These are phyloP conservation scores for Mylabris sibirica DNA, from an alignment of 2,888 invertebrate species.

Conservation along the genomic window DNA sequence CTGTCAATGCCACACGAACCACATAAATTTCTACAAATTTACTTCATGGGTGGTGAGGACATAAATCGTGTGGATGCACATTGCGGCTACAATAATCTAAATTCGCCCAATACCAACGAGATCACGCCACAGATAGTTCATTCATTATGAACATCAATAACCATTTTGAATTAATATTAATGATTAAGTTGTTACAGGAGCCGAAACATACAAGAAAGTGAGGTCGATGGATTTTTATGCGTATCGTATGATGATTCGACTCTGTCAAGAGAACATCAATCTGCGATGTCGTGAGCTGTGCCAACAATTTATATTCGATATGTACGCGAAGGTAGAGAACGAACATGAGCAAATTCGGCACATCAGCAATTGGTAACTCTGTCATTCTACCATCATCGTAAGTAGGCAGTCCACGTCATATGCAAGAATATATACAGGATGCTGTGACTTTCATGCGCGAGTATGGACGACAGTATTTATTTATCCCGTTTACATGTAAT, in stretches of 20 bases:
- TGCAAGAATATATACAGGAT: constrained; percentile 50
- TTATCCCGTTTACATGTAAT: constrained; percentile 40
- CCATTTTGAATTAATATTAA: no score
- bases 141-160: no score
- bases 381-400: constrained; percentile 46
- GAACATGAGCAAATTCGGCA: constrained; percentile 46
- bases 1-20: constrained; percentile 44
- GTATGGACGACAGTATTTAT: constrained; percentile 42
- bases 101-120: no score
- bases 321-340: constrained; percentile 56
- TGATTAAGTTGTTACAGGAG: no score
- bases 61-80: no score
- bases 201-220: constrained; percentile 25
- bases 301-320: constrained; percentile 55
- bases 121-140: no score
- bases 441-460: constrained; percentile 50
- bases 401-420: constrained; percentile 49
- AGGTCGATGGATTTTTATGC: constrained; percentile 44
- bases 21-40: constrained; percentile 49
- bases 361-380: constrained; percentile 37
- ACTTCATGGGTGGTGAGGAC: constrained; percentile 35
- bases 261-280: constrained; percentile 43
- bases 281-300: constrained; percentile 46
- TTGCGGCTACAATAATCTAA: no score
- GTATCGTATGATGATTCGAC: constrained; percentile 46